Evolutionary conservation across 2,888 invertebrate genomes (phyloP), one percentile per base, ranked within the genome.

Genomic region (Nephrocerus scutellatus): DNA sequence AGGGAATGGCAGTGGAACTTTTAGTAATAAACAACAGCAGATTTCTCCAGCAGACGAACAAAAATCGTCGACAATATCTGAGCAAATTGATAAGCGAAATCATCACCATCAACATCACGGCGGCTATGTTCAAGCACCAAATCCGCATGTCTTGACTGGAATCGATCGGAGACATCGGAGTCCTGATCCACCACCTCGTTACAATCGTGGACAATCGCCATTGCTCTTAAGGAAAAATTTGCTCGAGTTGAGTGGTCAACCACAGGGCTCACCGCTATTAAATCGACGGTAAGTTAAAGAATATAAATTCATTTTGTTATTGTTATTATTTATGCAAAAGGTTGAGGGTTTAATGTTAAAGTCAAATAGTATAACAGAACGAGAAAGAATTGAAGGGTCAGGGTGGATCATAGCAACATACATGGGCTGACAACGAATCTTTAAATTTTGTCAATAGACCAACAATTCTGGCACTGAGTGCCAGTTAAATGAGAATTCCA

Each of bases 101-200:
- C 50, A 57, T 54, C 21, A 56, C 51, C 40, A 56, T 55, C 5
- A 57, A 57, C 31, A 53, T 54, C 30, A 46, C 47, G 22, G 44
- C 30, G 43, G 40, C 32, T 6, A 26, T 10, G 6, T 7, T 10
- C 15, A 9, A 6, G 9, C 14, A 9, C 22, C 62, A 7, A 60
- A 57, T 40, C 59, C 60, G 2, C 63, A 60, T 44, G 45, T 60
- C 19, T 30, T 64, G 19, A 56, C 62, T 6, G 61, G 60, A 3
- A 45, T 62, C 18, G 62, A 62, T 53, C 54, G 65, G 3, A 50
- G 74, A 36, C 74, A 75, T 57, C 74, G 75, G 47, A 76, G 75
- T 54, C 76, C 76, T 16, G 76, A 76, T 62, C 77, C 77, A 14
- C 77, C 77, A 42, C 76, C 76, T 49, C 70, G 68, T 29, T 68